Percentiles rank a stretch among this genome's conserved stretches.
Evolutionary conservation across 2,888 invertebrate species (phyloP).

Genomic region (Leptinotarsa haldemani): DNA sequence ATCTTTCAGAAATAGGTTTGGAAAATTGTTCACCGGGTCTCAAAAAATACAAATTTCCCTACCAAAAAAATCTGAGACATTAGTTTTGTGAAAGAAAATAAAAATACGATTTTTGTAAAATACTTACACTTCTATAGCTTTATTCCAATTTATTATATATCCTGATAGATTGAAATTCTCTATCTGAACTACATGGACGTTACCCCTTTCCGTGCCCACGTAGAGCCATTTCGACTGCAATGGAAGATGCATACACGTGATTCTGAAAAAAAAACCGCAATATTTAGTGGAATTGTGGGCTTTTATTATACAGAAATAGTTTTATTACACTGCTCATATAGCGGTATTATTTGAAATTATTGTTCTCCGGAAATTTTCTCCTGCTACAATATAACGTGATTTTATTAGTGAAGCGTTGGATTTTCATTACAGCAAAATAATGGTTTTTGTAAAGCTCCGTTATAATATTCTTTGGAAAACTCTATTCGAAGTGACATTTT

Average conservation of each 20-base stretch:
- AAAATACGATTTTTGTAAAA: slow-evolving; percentile 27
- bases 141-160: slow-evolving; percentile 99
- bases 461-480: background rate
- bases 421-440: background rate
- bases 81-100: slow-evolving; percentile 33
- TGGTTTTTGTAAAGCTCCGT: background rate
- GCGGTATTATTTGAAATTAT: slow-evolving; percentile 12
- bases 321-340: slow-evolving; percentile 4
- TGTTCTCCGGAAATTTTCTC: background rate
- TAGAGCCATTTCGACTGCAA: slow-evolving; percentile 99
- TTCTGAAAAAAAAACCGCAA: slow-evolving; percentile 70
- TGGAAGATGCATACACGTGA: slow-evolving; percentile 94
- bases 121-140: slow-evolving; percentile 99
- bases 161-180: slow-evolving; percentile 96
- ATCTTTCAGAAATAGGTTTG: no score
- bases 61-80: no score
- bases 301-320: background rate
- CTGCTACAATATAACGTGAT: background rate
- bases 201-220: slow-evolving; percentile 97
- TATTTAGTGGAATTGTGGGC: background rate
- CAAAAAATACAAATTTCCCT: no score
- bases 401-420: background rate
- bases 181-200: slow-evolving; percentile 96
- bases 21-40: no score
- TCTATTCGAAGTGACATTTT: background rate